A percentile compares a stretch with the other conserved stretches of the same genome.
Evolutionary conservation across 2,888 invertebrate species (phyloP).

Genomic region (Pinctada fucata): DNA sequence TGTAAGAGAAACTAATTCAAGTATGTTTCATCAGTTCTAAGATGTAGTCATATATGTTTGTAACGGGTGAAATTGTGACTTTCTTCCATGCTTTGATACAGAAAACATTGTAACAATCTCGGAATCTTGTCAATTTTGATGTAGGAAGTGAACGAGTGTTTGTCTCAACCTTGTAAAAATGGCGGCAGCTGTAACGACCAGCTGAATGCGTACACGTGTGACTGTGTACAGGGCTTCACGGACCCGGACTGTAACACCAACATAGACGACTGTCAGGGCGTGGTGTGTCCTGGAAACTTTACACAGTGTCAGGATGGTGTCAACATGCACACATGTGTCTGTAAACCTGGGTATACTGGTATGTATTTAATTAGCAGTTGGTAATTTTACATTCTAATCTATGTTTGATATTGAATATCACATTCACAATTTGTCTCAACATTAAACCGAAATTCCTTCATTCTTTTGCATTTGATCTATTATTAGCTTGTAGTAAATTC

Average conservation of each 20-base stretch:
- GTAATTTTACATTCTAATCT: neutral
- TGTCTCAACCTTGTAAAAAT: conserved; percentile 57
- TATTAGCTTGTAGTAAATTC: too few relatives aligned
- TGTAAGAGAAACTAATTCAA: too few relatives aligned
- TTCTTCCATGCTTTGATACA: too few relatives aligned
- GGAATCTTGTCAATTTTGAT: conserved; percentile 6
- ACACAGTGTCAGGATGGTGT: conserved; percentile 51
- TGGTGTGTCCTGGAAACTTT: conserved; percentile 46
- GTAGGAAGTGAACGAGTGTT: conserved; percentile 63
- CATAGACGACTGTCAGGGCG: conserved; percentile 54
- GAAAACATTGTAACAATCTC: too few relatives aligned
- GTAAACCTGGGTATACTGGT: conserved; percentile 60
- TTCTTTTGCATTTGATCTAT: too few relatives aligned
- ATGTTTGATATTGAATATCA: neutral
- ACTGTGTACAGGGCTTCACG: conserved; percentile 45
- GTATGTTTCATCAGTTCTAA: too few relatives aligned
- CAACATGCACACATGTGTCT: conserved; percentile 51
- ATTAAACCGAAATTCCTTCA: too few relatives aligned
- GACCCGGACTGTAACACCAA: conserved; percentile 52
- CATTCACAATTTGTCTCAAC: neutral
- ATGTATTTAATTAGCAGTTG: neutral
- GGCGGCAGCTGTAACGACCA: conserved; percentile 50
- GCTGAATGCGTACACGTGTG: conserved; percentile 36
- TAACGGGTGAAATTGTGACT: too few relatives aligned
- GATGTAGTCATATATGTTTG: too few relatives aligned